These are phyloP conservation scores for Ypsolopha sequella DNA, from an alignment of 2,888 invertebrate genomes.

Conservation along the genomic window DNA sequence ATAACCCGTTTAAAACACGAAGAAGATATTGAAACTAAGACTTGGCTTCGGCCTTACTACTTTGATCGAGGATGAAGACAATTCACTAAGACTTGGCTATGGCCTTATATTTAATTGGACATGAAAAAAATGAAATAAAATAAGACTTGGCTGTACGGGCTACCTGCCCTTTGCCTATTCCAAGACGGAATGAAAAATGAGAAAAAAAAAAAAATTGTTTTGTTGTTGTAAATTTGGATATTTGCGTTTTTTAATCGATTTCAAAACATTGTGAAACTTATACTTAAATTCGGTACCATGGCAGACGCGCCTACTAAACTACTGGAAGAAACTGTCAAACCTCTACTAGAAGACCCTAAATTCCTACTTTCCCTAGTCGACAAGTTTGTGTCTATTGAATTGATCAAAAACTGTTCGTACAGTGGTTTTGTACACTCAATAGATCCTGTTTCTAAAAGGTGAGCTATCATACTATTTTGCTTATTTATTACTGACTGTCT, in stretches of 20 bases:
- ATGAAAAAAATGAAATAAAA: no score
- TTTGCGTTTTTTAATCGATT: neutral
- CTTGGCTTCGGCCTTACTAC: no score
- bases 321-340: neutral
- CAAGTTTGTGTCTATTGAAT: conserved; percentile 36
- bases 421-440: conserved; percentile 45
- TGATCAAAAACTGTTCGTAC: conserved; percentile 29
- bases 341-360: neutral
- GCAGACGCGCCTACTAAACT: neutral
- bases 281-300: no score
- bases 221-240: neutral
- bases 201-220: neutral
- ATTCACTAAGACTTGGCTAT: no score
- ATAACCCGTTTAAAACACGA: no score
- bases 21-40: no score
- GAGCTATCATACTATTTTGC: conserved; percentile 9
- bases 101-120: no score
- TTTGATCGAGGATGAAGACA: no score
- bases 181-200: neutral
- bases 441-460: conserved; percentile 49
- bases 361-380: conserved; percentile 17
- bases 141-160: no score
- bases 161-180: no score
- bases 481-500: neutral
- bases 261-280: no score